Evolutionary conservation across 2,113 vertebrate genomes (phyloP).

Genomic region (Callospermophilus lateralis): DNA sequence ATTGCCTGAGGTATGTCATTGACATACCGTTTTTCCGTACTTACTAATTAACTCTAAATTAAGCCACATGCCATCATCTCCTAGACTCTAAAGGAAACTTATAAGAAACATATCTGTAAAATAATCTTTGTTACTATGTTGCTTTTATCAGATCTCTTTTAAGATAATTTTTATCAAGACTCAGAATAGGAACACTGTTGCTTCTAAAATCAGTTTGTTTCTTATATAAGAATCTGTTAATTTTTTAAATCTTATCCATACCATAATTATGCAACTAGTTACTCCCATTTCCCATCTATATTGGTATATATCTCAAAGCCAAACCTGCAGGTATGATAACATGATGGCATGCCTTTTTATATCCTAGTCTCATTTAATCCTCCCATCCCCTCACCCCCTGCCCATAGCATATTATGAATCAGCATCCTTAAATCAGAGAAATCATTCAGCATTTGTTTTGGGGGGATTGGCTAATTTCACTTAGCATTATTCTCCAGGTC

Average conservation of each 20-base stretch:
- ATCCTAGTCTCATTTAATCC: too few relatives aligned
- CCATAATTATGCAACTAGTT: neutral
- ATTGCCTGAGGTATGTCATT: neutral
- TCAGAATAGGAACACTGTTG: neutral
- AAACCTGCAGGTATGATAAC: neutral
- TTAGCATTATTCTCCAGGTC: too few relatives aligned
- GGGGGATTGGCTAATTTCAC: too few relatives aligned
- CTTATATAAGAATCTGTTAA: neutral
- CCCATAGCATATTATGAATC: too few relatives aligned
- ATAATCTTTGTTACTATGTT: neutral
- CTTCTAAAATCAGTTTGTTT: slow-evolving; percentile 19
- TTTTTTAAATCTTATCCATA: neutral
- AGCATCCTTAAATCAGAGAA: too few relatives aligned
- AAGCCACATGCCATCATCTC: neutral
- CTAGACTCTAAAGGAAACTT: neutral
- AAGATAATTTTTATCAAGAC: neutral
- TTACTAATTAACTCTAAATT: slow-evolving; percentile 6
- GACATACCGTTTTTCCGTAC: neutral
- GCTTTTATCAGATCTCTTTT: neutral
- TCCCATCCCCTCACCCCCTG: too few relatives aligned
- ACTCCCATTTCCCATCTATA: neutral
- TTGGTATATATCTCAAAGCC: neutral
- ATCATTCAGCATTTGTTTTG: too few relatives aligned
- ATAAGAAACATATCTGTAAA: neutral
- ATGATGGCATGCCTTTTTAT: neutral